Conservation (phyloP, 2,113 vertebrate genomes). For the Trogon surrucura region DNA sequence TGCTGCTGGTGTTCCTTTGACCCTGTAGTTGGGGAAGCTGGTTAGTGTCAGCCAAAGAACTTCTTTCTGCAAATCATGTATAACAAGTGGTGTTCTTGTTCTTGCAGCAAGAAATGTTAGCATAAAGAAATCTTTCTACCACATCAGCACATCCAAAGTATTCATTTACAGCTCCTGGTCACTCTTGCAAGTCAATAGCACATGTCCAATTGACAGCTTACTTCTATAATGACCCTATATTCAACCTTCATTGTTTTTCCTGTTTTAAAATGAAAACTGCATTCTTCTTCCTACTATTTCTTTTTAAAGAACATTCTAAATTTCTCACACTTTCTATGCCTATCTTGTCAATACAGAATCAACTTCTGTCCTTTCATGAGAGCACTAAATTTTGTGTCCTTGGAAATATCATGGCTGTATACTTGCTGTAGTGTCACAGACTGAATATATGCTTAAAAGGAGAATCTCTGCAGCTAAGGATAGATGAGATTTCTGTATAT, state of each 20-base stretch:
- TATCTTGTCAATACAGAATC: not conserved
- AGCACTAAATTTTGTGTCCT: not conserved
- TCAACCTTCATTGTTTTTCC: not conserved
- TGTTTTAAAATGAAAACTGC: not conserved
- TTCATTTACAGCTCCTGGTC: not conserved
- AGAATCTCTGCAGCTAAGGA: not conserved
- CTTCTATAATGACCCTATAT: not conserved
- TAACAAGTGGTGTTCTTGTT: not conserved
- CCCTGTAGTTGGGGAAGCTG: not conserved
- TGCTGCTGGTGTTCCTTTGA: not conserved
- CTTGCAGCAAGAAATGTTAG: not conserved
- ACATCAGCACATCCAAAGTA: not conserved
- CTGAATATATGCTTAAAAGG: not conserved
- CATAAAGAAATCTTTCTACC: not conserved
- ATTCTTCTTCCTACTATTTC: not conserved
- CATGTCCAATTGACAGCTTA: rapidly evolving
- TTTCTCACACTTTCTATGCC: not conserved
- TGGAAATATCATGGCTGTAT: not conserved
- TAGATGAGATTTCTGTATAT: not conserved
- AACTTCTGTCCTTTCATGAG: not conserved
- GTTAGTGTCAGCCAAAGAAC: not conserved
- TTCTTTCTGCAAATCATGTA: not conserved
- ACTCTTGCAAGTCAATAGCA: not conserved
- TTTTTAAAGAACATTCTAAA: not conserved
- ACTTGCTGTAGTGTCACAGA: not conserved